Conservation (phyloP, 2,113 vertebrate genomes). For the Grammatotria lemairii region DNA sequence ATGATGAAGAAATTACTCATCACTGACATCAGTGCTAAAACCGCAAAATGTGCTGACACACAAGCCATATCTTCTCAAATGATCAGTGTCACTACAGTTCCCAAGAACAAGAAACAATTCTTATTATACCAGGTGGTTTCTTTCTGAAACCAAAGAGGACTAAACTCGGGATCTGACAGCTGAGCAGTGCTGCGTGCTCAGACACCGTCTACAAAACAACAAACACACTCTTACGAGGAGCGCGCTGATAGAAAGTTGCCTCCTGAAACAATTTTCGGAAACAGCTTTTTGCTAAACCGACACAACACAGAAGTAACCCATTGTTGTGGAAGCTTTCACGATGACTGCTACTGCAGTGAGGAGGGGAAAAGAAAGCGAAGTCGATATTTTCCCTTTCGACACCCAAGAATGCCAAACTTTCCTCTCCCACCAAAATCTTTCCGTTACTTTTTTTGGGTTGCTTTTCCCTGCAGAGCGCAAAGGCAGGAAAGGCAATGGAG, state of each 20-base stretch:
- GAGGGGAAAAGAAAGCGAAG: background rate
- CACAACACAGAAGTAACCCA: background rate
- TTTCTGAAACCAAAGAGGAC: background rate
- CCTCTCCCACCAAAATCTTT: background rate
- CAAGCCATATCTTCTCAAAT: background rate
- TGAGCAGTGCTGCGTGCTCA: background rate
- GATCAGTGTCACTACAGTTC: background rate
- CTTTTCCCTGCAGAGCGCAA: background rate
- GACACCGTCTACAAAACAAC: background rate
- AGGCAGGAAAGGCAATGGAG: background rate
- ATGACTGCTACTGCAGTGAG: background rate
- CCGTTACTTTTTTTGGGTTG: background rate
- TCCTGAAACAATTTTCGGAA: background rate
- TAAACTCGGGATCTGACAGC: background rate
- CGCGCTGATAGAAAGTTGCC: background rate
- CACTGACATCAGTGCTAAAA: background rate
- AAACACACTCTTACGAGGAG: background rate
- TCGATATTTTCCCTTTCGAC: background rate
- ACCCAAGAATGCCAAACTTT: background rate
- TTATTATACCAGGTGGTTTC: background rate
- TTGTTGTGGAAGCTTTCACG: background rate
- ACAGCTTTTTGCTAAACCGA: background rate
- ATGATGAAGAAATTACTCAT: background rate
- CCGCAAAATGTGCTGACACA: background rate
- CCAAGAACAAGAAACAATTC: background rate